phyloP scores from a whole-genome alignment of 2,113 vertebrate species.

The Calidris pugnax region DNA sequence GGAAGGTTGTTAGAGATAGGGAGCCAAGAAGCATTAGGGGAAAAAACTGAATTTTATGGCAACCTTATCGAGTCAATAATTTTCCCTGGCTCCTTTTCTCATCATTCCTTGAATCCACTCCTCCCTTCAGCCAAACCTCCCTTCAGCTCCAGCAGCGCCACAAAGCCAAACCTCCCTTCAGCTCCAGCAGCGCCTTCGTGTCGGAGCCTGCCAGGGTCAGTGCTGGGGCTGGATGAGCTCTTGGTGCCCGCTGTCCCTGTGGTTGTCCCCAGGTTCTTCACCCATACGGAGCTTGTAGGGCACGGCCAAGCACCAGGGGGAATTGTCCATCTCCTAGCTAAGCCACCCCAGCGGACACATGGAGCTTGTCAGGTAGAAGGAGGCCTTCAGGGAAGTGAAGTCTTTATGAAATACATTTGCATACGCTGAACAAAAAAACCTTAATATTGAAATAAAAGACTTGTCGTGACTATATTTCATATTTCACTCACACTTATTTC shows the following conservation, averaged over 20 bases:
- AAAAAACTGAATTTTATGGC: neutral
- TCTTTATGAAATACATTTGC: neutral
- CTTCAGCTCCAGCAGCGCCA: neutral
- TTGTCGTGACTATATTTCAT: neutral
- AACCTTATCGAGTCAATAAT: neutral
- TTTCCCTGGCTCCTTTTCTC: neutral
- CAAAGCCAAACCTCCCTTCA: neutral
- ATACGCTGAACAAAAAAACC: neutral
- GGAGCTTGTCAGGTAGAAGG: neutral
- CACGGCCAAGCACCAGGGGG: neutral
- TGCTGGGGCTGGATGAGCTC: neutral
- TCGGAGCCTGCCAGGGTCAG: neutral
- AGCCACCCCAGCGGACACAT: rapidly evolving
- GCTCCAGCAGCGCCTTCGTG: rapidly evolving
- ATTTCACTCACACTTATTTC: neutral
- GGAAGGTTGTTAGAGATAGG: neutral
- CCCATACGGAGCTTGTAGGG: neutral
- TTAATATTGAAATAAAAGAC: neutral
- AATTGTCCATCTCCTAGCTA: neutral
- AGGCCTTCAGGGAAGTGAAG: neutral
- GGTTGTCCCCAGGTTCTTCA: neutral
- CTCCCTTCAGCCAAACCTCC: neutral
- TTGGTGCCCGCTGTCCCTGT: neutral
- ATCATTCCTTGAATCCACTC: neutral
- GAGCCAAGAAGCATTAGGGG: neutral